These are phyloP conservation scores for Hoplodrina blanda DNA, from an alignment of 2,888 invertebrate species.

Conservation along the genomic window DNA sequence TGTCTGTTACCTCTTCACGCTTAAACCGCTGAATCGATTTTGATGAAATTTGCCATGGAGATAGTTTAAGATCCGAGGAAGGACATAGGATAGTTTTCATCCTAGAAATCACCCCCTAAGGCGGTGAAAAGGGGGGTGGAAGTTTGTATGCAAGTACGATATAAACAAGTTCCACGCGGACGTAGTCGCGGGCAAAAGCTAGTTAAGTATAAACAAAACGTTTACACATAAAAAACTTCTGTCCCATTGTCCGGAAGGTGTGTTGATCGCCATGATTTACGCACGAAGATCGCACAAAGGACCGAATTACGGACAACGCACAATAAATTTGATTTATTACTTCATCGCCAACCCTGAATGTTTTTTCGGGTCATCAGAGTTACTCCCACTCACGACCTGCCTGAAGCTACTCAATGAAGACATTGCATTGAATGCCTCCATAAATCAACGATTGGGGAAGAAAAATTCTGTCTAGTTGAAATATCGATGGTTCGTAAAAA, in stretches of 20 bases:
- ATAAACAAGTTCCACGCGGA: too few species aligned
- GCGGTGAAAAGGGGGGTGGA: too few species aligned
- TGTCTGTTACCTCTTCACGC: too few species aligned
- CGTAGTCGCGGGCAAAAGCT: too few species aligned
- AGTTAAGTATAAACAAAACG: constrained; percentile 4
- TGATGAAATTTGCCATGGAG: too few species aligned
- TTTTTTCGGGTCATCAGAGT: constrained; percentile 83
- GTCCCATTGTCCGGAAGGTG: constrained; percentile 68
- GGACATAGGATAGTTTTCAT: too few species aligned
- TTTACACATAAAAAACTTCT: constrained; percentile 22
- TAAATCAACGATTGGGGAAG: constrained; percentile 80
- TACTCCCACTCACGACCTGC: constrained; percentile 88
- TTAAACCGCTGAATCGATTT: too few species aligned
- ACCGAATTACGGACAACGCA: constrained; percentile 78
- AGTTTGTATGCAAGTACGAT: too few species aligned
- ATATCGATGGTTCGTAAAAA: constrained; percentile 70
- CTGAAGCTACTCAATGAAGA: constrained; percentile 86
- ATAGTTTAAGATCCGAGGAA: too few species aligned
- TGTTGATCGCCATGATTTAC: constrained; percentile 80
- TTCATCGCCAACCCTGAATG: constrained; percentile 79
- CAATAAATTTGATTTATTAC: constrained; percentile 88
- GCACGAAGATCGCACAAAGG: constrained; percentile 75
- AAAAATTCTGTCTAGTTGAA: constrained; percentile 78
- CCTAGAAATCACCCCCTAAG: too few species aligned
- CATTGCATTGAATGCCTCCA: constrained; percentile 82